Evolutionary conservation across 2,113 vertebrate species (phyloP).

Genomic region (Calyptommatus sinebrachiatus): DNA sequence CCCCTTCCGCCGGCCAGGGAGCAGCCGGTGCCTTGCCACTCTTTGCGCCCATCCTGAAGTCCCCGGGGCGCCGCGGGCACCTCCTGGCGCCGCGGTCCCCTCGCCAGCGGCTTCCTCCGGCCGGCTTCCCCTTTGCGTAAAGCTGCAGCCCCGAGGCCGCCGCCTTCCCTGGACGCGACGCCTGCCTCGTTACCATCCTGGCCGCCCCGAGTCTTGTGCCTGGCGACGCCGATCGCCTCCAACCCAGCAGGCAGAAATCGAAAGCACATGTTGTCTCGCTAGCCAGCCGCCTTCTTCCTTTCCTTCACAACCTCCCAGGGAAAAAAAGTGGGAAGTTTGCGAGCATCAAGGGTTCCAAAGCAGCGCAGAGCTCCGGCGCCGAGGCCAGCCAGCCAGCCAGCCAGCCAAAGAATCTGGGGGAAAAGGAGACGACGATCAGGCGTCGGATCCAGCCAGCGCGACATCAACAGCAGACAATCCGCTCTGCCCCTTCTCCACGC

Average conservation of each 20-base stretch:
- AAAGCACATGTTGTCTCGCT: slow-evolving; percentile 63
- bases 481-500: slow-evolving; percentile 49
- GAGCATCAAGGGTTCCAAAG: slow-evolving; percentile 42
- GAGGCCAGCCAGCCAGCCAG: neutral
- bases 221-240: slow-evolving; percentile 60
- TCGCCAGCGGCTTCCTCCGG: slow-evolving; percentile 48
- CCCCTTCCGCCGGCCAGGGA: slow-evolving; percentile 31
- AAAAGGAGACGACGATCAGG: neutral
- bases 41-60: slow-evolving; percentile 38
- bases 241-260: slow-evolving; percentile 64
- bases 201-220: slow-evolving; percentile 56
- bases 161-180: slow-evolving; percentile 42
- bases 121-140: too few species aligned
- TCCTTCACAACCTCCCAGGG: slow-evolving; percentile 22
- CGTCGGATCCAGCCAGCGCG: slow-evolving; percentile 50
- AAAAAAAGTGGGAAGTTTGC: slow-evolving; percentile 45
- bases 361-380: slow-evolving; percentile 54
- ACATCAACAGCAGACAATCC: slow-evolving; percentile 50
- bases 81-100: slow-evolving; percentile 11
- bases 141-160: slow-evolving; percentile 30
- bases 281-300: slow-evolving; percentile 50
- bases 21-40: slow-evolving; percentile 33
- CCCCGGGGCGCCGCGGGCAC: slow-evolving; percentile 29
- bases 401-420: too few species aligned
- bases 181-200: slow-evolving; percentile 18